Base-by-base conservation (phyloP, 1,140 invertebrate species). In the Papilio aristodemus region DNA sequence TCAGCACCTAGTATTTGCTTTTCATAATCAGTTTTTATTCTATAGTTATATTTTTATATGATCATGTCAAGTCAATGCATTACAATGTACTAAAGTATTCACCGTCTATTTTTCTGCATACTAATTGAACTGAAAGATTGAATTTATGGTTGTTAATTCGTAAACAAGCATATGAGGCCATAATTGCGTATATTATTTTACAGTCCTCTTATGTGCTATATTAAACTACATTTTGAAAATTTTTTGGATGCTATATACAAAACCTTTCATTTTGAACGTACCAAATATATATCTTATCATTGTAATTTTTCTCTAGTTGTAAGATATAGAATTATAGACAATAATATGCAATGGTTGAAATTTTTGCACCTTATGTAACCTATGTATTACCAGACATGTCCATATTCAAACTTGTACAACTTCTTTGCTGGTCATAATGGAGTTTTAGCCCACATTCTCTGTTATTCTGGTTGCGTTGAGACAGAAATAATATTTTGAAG, bases 51-150 rank as follows among this genome's bases (percentile, higher is more conserved):
- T 46, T 46, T 46, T 46, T 46, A 46, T 9, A 37, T 60, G 13
- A 60, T 13, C n/a, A 37, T 60, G 32, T 60, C 14, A 60, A 37
- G 32, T 60, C 14, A 60, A 37, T 22, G 17, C 36, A 62, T 38
- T 37, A 9, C 0, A 10, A 39, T 11, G 17, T 62, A 39, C 17
- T 19, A 11, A 54, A 54, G n/a, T 54, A 54, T 22, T 54, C 22
- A 10, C 46, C 19, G 22, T 62, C 59, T 39, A 14, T 36, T 17
- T 59, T 3, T 32, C 27, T 32, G 46, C 46, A 22, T 54, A 54
- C 27, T 64, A 41, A 41, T 43, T 64, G 8, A 64, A 64, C 62
- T 25, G 39, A 41, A 64, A 64, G 62, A 66, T 66, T 66, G 63
- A 66, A 50, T 50, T 36, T 10, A 66, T 32, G 63, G 63, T 66